These are phyloP conservation scores for Reticulitermes lucifugus DNA, from an alignment of 2,888 invertebrate species.

Conservation along the genomic window DNA sequence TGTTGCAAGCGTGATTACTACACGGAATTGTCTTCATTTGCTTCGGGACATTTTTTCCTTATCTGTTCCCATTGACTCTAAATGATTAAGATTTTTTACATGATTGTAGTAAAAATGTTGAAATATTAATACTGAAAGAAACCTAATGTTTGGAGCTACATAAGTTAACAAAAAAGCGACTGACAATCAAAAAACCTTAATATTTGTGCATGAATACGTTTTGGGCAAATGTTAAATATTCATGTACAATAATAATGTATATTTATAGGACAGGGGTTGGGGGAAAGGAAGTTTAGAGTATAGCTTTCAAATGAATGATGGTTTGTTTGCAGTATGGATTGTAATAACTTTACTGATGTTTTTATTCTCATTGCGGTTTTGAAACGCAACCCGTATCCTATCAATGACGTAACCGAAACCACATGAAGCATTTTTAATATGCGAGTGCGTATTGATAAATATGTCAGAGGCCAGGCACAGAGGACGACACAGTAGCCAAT, in stretches of 20 bases:
- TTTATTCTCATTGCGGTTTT: conserved; percentile 1
- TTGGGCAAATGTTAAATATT: neutral
- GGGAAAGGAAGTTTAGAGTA: neutral
- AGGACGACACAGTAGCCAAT: no score
- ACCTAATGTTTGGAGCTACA: neutral
- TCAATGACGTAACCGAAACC: neutral
- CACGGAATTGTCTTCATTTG: no score
- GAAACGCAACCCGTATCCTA: neutral
- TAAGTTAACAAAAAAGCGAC: neutral
- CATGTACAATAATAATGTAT: neutral
- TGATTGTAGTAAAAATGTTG: no score
- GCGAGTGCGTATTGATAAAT: no score
- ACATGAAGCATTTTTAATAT: neutral
- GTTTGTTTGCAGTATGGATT: neutral
- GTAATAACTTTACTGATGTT: neutral
- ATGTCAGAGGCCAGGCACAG: no score
- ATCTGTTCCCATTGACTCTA: no score
- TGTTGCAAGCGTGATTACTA: no score
- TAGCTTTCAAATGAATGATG: neutral
- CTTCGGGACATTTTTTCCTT: no score
- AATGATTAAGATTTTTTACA: no score
- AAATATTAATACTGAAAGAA: no score
- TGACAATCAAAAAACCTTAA: neutral
- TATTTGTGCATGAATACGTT: neutral
- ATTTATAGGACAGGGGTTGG: neutral